Conservation (phyloP, 2,797 vertebrate species). For the Danionella dracula region DNA sequence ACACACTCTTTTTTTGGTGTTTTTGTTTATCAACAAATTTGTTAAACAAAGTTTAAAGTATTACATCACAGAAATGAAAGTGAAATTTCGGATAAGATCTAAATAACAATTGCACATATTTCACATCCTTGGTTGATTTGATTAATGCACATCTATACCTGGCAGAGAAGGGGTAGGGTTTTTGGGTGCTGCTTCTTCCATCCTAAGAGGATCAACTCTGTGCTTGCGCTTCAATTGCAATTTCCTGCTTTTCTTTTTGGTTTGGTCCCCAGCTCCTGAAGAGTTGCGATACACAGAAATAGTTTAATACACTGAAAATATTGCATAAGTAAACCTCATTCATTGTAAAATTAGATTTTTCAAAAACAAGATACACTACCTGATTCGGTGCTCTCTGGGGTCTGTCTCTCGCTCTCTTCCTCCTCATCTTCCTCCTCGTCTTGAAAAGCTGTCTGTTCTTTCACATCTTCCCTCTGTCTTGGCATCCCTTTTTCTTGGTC, state of each 20-base stretch:
- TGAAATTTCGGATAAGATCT: no score
- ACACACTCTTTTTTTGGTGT: no score
- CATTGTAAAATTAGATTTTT: no score
- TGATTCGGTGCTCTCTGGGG: slow-evolving; percentile 66
- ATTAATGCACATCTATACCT: no score
- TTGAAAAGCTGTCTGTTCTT: slow-evolving; percentile 35
- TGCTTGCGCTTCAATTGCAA: slow-evolving; percentile 86
- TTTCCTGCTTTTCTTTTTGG: slow-evolving; percentile 84
- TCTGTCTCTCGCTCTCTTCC: slow-evolving; percentile 63
- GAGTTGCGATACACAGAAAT: not conserved
- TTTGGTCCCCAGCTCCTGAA: slow-evolving; percentile 60
- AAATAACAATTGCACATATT: no score
- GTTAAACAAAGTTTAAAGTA: no score
- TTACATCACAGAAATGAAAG: no score
- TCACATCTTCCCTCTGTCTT: slow-evolving; percentile 35
- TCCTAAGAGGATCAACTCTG: slow-evolving; percentile 81
- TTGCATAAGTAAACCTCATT: not conserved
- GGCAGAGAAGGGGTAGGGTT: slow-evolving; percentile 72
- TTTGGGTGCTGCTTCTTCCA: slow-evolving; percentile 72
- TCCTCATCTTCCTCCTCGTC: slow-evolving; percentile 58
- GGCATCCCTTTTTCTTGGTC: slow-evolving; percentile 69
- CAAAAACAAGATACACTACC: slow-evolving; percentile 55
- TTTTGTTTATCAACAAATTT: no score
- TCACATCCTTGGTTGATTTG: no score
- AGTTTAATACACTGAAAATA: not conserved